phyloP scores from a whole-genome alignment of 2,797 vertebrate genomes.

The Platyrinchus mystaceus region DNA sequence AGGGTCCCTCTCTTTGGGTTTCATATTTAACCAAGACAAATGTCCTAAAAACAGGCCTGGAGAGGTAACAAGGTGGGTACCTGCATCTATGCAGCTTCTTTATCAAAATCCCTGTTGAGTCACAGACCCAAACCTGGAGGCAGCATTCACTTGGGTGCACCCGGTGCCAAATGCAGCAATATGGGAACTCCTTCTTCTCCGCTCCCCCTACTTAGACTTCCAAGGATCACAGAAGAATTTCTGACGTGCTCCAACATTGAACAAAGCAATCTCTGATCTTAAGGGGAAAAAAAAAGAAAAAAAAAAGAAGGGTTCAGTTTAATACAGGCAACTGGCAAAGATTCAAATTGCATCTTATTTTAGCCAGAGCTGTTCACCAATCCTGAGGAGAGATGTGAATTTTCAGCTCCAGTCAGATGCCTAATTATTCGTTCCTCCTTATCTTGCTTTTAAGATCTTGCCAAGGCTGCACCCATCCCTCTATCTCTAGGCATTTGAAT shows the following conservation, averaged over 20 bases:
- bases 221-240: slow-evolving; percentile 51
- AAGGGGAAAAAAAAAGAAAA: neutral
- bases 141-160: neutral
- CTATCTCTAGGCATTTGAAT: slow-evolving; percentile 41
- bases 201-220: neutral
- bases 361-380: slow-evolving; percentile 51
- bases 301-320: neutral
- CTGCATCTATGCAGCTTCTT: neutral
- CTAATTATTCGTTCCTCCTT: slow-evolving; percentile 48
- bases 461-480: slow-evolving; percentile 56
- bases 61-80: neutral
- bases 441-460: slow-evolving; percentile 57
- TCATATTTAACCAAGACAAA: neutral
- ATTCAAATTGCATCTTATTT: slow-evolving; percentile 52
- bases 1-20: neutral
- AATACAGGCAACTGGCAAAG: slow-evolving; percentile 52
- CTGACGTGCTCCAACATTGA: slow-evolving; percentile 51
- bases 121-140: neutral
- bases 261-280: slow-evolving; percentile 62
- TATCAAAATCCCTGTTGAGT: neutral
- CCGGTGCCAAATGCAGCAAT: neutral
- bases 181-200: slow-evolving; percentile 21
- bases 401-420: slow-evolving; percentile 48
- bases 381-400: slow-evolving; percentile 46
- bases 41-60: neutral